Conservation (phyloP, 2,888 invertebrate genomes). For the Hipparchia semele region DNA sequence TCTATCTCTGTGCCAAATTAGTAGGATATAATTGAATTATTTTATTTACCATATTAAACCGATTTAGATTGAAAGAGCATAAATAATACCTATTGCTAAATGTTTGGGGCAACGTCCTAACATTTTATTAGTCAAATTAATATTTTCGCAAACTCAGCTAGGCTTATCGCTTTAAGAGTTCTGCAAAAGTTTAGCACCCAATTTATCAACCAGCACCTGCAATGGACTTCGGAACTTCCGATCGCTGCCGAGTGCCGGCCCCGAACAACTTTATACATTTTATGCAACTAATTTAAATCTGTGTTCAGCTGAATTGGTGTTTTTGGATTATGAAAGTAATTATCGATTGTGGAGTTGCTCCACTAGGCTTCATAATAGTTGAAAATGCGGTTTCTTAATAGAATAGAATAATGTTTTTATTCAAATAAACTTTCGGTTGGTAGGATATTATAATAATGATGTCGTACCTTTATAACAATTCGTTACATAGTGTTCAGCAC, state of each 20-base stretch:
- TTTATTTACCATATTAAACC: no score
- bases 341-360: conserved; percentile 13
- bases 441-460: no score
- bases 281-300: conserved; percentile 33
- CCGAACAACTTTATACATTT: conserved; percentile 37
- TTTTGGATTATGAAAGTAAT: conserved; percentile 27
- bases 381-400: no score
- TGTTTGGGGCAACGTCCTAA: conserved; percentile 13
- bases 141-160: conserved; percentile 34
- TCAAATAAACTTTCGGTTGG: no score
- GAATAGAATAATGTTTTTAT: no score
- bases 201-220: conserved; percentile 46
- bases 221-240: conserved; percentile 41
- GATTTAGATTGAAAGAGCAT: background rate
- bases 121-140: conserved; percentile 34
- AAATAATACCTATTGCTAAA: background rate
- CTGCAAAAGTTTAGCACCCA: conserved; percentile 41
- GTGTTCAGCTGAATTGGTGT: conserved; percentile 29
- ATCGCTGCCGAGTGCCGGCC: conserved; percentile 28
- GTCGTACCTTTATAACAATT: no score
- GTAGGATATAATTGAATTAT: no score
- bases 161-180: conserved; percentile 41
- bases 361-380: background rate
- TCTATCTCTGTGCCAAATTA: no score
- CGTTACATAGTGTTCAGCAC: no score